These are phyloP conservation scores for Rhabdophis nuchalis DNA, from an alignment of 2,797 vertebrate species.

Conservation along the genomic window DNA sequence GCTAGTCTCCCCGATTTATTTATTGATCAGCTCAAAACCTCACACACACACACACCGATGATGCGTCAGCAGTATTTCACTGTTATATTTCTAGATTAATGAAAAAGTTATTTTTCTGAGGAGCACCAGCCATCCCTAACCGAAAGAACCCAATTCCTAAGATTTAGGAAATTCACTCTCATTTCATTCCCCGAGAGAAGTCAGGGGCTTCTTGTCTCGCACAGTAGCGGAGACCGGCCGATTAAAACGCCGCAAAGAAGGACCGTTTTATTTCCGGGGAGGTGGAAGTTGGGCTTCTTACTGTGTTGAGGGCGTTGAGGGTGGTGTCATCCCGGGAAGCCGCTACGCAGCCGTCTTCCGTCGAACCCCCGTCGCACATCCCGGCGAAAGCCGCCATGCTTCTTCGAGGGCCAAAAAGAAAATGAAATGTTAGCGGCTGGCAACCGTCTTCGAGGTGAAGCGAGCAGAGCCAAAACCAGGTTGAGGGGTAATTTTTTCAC, in stretches of 20 bases:
- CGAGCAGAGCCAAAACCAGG: fast-evolving
- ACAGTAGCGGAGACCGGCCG: too few species aligned
- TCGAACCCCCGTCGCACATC: constrained; percentile 98
- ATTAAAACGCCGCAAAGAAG: not conserved
- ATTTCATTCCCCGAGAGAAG: too few species aligned
- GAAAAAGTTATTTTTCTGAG: too few species aligned
- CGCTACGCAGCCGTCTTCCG: constrained; percentile 95
- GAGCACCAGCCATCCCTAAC: too few species aligned
- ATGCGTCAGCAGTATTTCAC: too few species aligned
- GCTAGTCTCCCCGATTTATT: too few species aligned
- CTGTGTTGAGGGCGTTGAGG: constrained; percentile 96
- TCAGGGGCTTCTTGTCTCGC: too few species aligned
- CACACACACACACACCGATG: too few species aligned
- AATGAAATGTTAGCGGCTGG: fast-evolving
- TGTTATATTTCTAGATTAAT: too few species aligned
- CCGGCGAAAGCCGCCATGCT: constrained; percentile 99
- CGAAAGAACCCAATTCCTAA: too few species aligned
- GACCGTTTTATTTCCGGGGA: not conserved
- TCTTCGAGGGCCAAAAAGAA: constrained; percentile 67
- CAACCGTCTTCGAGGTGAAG: not conserved
- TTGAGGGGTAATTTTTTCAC: not conserved
- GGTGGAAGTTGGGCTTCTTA: constrained; percentile 67
- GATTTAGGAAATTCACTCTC: too few species aligned
- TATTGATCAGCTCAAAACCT: too few species aligned
- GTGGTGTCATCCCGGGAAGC: constrained; percentile 98